Conservation (phyloP, 1,140 invertebrate genomes). For the Phortica variegata region DNA sequence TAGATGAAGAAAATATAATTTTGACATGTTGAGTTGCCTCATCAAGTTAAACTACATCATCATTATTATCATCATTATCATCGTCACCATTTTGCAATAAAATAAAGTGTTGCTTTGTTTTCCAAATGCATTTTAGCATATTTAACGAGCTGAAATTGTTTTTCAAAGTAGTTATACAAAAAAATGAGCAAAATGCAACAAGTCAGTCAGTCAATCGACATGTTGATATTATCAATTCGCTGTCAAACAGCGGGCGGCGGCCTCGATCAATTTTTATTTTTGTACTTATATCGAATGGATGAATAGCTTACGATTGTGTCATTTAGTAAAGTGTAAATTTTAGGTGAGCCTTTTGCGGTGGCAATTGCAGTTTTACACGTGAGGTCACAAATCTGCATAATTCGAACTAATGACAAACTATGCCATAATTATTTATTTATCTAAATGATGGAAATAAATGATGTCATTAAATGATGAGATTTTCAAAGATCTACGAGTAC, state of each 20-base stretch:
- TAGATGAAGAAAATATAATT: too few species aligned
- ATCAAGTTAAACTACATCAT: too few species aligned
- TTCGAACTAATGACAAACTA: conserved; percentile 20
- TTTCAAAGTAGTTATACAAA: background rate
- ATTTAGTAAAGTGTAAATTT: conserved; percentile 30
- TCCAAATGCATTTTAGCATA: too few species aligned
- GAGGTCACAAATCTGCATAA: too few species aligned
- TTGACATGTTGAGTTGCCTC: too few species aligned
- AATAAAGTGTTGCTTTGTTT: too few species aligned
- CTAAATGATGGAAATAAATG: background rate
- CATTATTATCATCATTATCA: too few species aligned
- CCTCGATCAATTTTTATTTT: background rate
- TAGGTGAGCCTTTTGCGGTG: conserved; percentile 17
- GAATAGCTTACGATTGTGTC: background rate
- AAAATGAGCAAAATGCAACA: background rate
- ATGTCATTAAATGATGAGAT: conserved; percentile 32
- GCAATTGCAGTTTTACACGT: too few species aligned
- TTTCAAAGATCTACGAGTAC: conserved; percentile 2
- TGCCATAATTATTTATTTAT: conserved; percentile 12
- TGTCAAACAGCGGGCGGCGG: conserved; percentile 41
- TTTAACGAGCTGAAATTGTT: background rate
- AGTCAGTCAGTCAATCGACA: conserved; percentile 13
- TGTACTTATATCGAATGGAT: background rate
- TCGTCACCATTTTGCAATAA: too few species aligned
- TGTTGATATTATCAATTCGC: conserved; percentile 51